These are phyloP conservation scores for Drosophila mettleri DNA, from an alignment of 2,888 invertebrate genomes.

Conservation along the genomic window DNA sequence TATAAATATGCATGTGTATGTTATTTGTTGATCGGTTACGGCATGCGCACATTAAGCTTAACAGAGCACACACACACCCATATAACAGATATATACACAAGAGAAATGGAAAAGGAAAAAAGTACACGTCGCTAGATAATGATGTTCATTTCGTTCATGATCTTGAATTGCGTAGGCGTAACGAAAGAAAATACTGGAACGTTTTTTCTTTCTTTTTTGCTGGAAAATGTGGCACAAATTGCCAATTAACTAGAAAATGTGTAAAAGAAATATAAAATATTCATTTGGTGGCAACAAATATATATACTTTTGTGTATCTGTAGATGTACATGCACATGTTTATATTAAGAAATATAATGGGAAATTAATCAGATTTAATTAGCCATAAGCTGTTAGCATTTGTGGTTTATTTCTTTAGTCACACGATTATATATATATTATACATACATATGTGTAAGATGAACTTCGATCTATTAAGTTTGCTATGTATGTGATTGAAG, in stretches of 20 bases:
- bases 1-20: slow-evolving; percentile 8
- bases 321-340: neutral
- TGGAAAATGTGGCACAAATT: slow-evolving; percentile 38
- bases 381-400: neutral
- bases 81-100: slow-evolving; percentile 4
- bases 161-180: slow-evolving; percentile 37
- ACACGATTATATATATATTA: neutral
- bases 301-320: neutral
- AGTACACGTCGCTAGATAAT: slow-evolving; percentile 41
- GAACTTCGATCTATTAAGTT: neutral
- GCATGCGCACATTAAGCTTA: slow-evolving; percentile 47
- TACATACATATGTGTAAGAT: neutral
- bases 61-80: slow-evolving; percentile 31
- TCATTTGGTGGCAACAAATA: neutral
- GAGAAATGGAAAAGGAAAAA: slow-evolving; percentile 19
- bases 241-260: slow-evolving; percentile 15
- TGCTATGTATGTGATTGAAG: neutral
- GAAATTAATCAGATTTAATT: slow-evolving; percentile 1
- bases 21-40: slow-evolving; percentile 53
- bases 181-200: slow-evolving; percentile 13
- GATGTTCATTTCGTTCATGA: slow-evolving; percentile 30
- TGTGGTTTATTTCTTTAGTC: neutral
- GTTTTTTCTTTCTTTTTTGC: slow-evolving; percentile 6
- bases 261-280: neutral
- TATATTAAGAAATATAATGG: neutral